Percentiles rank a stretch among this genome's conserved stretches.
These are phyloP conservation scores for Agrotis exclamationis DNA, from an alignment of 2,888 invertebrate genomes.

Conservation along the genomic window DNA sequence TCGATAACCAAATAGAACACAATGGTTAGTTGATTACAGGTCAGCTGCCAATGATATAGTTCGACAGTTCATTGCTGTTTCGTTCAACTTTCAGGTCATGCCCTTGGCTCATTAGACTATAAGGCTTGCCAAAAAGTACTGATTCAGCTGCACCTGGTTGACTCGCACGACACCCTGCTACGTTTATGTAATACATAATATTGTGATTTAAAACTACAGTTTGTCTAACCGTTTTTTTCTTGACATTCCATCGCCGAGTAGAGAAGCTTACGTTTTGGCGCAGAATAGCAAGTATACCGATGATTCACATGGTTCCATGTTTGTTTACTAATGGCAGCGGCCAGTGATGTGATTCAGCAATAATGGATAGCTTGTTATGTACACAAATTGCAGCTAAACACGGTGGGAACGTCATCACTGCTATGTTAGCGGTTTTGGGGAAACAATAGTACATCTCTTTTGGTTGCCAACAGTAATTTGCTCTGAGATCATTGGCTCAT, in stretches of 20 bases:
- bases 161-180: conserved; percentile 24
- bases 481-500: conserved; percentile 23
- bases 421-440: background rate
- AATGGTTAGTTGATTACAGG: conserved; percentile 43
- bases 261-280: conserved; percentile 26
- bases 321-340: conserved; percentile 72
- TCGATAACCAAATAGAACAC: conserved; percentile 30
- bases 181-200: conserved; percentile 25
- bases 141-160: conserved; percentile 34
- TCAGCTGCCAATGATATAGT: conserved; percentile 45
- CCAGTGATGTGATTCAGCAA: conserved; percentile 71
- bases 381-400: conserved; percentile 38
- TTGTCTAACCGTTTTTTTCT: conserved; percentile 17
- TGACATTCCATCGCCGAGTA: conserved; percentile 27
- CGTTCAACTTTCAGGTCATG: conserved; percentile 50
- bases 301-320: conserved; percentile 75
- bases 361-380: conserved; percentile 44
- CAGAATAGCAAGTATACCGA: conserved; percentile 42
- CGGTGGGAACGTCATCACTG: conserved; percentile 9
- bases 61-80: conserved; percentile 40
- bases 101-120: conserved; percentile 48
- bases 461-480: conserved; percentile 1
- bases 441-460: conserved; percentile 18
- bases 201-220: conserved; percentile 25
- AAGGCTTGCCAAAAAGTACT: conserved; percentile 46